These are phyloP conservation scores for Hyphantria cunea DNA, from an alignment of 1,140 invertebrate genomes.

Conservation along the genomic window DNA sequence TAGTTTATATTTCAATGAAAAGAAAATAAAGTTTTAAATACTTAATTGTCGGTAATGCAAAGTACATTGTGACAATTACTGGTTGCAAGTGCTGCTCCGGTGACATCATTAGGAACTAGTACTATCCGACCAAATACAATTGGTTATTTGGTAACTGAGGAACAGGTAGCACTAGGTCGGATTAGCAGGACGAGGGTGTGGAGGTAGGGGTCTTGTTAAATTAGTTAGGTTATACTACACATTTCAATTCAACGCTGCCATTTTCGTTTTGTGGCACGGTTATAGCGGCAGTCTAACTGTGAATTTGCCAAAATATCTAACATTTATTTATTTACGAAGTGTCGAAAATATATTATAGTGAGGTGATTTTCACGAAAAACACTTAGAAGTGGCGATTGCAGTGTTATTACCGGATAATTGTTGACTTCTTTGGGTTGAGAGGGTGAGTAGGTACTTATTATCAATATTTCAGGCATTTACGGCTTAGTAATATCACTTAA, in stretches of 20 bases:
- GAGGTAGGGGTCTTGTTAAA: conserved; percentile 16
- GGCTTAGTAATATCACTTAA: conserved; percentile 31
- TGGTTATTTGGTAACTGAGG: neutral
- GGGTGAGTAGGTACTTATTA: conserved; percentile 66
- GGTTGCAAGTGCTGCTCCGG: too few relatives aligned
- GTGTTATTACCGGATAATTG: conserved; percentile 51
- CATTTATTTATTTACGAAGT: conserved; percentile 53
- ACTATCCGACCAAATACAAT: conserved; percentile 9
- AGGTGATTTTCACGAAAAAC: conserved; percentile 47
- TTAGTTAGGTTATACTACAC: conserved; percentile 37
- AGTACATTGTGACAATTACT: too few relatives aligned
- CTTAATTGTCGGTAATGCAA: too few relatives aligned
- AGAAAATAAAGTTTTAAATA: too few relatives aligned
- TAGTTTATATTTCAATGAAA: too few relatives aligned
- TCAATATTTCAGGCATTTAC: conserved; percentile 62
- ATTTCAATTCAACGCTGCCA: conserved; percentile 71
- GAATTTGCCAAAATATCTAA: conserved; percentile 44
- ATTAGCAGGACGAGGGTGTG: conserved; percentile 10
- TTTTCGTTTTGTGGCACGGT: conserved; percentile 80
- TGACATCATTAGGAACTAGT: conserved; percentile 3
- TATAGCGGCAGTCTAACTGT: conserved; percentile 63
- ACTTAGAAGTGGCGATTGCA: conserved; percentile 38
- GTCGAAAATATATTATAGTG: conserved; percentile 46
- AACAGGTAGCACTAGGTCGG: neutral
- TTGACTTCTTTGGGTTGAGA: conserved; percentile 74